Conservation (phyloP, 2,113 vertebrate species). For the Anser brachyrhynchus region DNA sequence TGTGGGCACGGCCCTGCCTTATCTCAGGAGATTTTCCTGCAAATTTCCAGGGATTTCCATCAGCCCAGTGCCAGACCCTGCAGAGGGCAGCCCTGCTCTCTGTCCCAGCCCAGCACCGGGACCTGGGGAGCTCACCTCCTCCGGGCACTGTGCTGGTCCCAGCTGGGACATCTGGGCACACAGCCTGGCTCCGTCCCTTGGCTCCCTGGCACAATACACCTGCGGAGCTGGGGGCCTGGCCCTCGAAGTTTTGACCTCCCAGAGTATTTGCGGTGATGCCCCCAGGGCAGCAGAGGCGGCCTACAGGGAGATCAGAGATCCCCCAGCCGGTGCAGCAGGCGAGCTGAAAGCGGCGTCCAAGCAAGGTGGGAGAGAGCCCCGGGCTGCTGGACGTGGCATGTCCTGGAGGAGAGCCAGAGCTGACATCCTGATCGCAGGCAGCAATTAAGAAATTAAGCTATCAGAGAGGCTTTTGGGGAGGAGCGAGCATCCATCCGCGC, state of each 20-base stretch:
- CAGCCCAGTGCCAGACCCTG: not conserved
- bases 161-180: not conserved
- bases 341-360: not conserved
- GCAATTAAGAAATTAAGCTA: slow-evolving; percentile 66
- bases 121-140: not conserved
- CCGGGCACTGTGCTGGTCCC: not conserved
- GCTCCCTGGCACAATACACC: not conserved
- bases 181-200: not conserved
- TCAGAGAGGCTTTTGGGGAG: slow-evolving; percentile 44
- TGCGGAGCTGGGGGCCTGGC: not conserved
- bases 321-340: not conserved
- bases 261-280: not conserved
- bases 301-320: not conserved
- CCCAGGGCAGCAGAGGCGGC: not conserved
- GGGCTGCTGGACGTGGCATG: slow-evolving; percentile 19
- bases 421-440: slow-evolving; percentile 52
- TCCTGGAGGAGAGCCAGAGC: slow-evolving; percentile 31
- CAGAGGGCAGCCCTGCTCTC: not conserved
- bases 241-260: not conserved
- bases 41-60: not conserved
- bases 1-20: not conserved
- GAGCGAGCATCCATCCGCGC: slow-evolving; percentile 3
- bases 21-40: too few relatives aligned
- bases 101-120: not conserved
- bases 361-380: not conserved